Conservation (phyloP, 2,888 invertebrate species). For the Erebia palarica region DNA sequence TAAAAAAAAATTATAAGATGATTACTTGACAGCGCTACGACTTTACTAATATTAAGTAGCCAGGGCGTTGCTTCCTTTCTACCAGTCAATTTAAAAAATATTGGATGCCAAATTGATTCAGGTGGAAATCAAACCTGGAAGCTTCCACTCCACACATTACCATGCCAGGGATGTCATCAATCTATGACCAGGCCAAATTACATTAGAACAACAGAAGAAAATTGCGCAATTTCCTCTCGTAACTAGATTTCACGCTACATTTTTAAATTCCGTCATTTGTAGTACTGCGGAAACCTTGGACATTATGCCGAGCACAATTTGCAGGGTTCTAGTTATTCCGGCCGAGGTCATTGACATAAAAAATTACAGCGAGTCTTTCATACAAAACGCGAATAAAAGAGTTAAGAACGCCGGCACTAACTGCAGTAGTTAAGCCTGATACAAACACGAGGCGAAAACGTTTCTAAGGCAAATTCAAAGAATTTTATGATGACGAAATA, state of each 20-base stretch:
- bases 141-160: not conserved
- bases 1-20: too few species aligned
- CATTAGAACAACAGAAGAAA: not conserved
- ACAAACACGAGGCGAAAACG: not conserved
- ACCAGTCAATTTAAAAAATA: too few species aligned
- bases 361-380: constrained; percentile 33
- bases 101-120: too few species aligned
- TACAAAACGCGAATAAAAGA: constrained; percentile 35
- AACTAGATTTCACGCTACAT: constrained; percentile 15
- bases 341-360: constrained; percentile 36
- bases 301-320: constrained; percentile 32
- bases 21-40: too few species aligned
- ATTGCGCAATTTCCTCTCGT: not conserved
- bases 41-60: too few species aligned
- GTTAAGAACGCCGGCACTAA: constrained; percentile 29
- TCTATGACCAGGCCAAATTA: not conserved
- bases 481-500: not conserved
- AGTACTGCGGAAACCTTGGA: constrained; percentile 33
- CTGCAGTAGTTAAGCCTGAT: constrained; percentile 27
- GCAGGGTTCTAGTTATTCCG: constrained; percentile 35
- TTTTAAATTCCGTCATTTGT: constrained; percentile 24
- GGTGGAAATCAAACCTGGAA: not conserved
- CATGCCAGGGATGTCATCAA: not conserved
- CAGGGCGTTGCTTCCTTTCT: too few species aligned
- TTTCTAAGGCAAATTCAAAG: not conserved